Base-by-base conservation (phyloP, 2,113 vertebrate genomes). In the Elgaria multicarinata region DNA sequence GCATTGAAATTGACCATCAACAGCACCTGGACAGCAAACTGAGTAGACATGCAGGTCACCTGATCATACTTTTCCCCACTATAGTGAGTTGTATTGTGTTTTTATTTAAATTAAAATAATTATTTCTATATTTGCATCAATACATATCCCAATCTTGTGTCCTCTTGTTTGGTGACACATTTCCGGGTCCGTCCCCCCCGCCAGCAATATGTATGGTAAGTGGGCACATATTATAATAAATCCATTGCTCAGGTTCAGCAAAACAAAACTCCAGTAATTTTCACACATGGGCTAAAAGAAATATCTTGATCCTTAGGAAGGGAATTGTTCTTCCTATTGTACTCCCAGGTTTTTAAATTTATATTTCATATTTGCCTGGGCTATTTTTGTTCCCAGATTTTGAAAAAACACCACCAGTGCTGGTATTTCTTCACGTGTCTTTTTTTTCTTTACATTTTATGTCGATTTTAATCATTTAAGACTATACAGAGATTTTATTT, bases 331-430 rank as follows among this genome's bases (percentile, higher is more conserved):
- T 26, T 36, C 50, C 39, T 39, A 62, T 64, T 82, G 6, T 26
- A 4, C 20, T 62, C 22, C 22, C 20, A 9, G 2, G 55, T 62
- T 82, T 81, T 28, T 22, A 81, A 78, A 36, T 62, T 82, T 62
- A 64, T 36, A 42, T 64, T 78, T n/a, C 20, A n/a, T 55, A n/a
- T 62, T 62, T 62, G 18, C 1, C 20, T 62, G 58, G 20, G 1
- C 18, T 0, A 0, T n/a, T 69, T 74, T 50, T 36, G 53, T 50
- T 39, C 6, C 20, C 9, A 72, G 67, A 24, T 80, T 86, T 31
- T 5, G 33, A 39, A 81, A 85, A 16, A 16, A 0, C n/a, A n/a
- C n/a, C n/a, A n/a, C 0, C 46, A 44, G 53, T 77, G 0, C 0
- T 50, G 42, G 71, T 26, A 71, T 44, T 28, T 76, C 39, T 46